Evolutionary conservation across 2,888 invertebrate genomes (phyloP), one percentile per base, ranked within the genome.

Genomic region (Parelbella ahira): DNA sequence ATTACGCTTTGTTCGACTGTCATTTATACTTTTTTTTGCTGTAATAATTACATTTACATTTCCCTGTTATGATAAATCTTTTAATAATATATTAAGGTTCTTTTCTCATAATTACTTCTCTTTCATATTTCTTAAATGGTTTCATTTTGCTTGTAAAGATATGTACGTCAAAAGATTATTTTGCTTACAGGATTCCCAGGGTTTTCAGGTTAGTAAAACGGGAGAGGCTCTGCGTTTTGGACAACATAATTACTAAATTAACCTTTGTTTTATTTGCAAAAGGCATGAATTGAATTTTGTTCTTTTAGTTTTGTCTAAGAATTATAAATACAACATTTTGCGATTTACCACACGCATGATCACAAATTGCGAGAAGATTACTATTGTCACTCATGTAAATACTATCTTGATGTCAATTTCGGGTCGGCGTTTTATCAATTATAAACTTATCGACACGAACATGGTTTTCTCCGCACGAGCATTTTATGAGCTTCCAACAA

Each of bases 111-210:
- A 4, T 15, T 15, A 15, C 2, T 15, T 15, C 15, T 15, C 2
- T 12, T 12, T 7, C 4, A 7, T 20, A 19, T 20, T 20, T 23
- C 4, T 11, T 37, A 32, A 36, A 19, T 15, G 9, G 8, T 41
- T 41, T 11, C 23, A 12, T 53, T 52, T 54, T 48, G 51, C 37
- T 43, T 45, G 51, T 47, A 60, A 63, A 61, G 59, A 68, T 60
- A 65, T 68, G 64, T 71, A 65, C 68, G 64, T 71, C 63, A 76
- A 62, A 56, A 53, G 62, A 63, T 63, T 60, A 65, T 79, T 83
- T 76, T 81, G 71, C 73, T 87, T 87, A 52, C 88, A 88, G 88
- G 88, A 68, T 88, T 88, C 60, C 87, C 87, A 63, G 88, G 88
- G 65, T 87, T 88, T 77, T 88, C 87, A 86, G 88, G 87, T 88